Percentiles rank a stretch among this genome's conserved stretches.
phyloP scores from a whole-genome alignment of 2,797 vertebrate species.

The Enteromius argenteus region DNA sequence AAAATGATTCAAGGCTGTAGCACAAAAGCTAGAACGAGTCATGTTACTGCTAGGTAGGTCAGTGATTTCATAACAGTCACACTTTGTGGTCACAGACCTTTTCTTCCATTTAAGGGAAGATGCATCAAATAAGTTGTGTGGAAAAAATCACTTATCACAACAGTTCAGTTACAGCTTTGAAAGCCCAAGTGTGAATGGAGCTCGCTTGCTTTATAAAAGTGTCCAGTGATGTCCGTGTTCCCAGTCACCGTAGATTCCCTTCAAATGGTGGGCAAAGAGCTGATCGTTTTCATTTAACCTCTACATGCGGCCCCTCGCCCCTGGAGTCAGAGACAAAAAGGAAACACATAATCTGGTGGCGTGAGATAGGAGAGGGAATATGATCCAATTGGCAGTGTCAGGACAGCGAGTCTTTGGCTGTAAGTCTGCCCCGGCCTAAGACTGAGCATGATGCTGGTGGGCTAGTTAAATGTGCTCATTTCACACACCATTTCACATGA shows the following conservation, averaged over 20 bases:
- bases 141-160: slow-evolving; percentile 16
- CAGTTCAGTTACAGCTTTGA: background rate
- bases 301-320: slow-evolving; percentile 32
- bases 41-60: slow-evolving; percentile 16
- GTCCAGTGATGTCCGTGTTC: slow-evolving; percentile 11
- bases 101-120: slow-evolving; percentile 24
- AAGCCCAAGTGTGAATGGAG: slow-evolving; percentile 2
- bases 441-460: slow-evolving; percentile 76
- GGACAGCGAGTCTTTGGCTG: slow-evolving; percentile 69
- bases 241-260: slow-evolving; percentile 23
- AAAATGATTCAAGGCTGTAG: background rate
- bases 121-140: background rate
- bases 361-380: slow-evolving; percentile 14
- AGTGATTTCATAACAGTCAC: slow-evolving; percentile 23
- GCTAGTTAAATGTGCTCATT: slow-evolving; percentile 82
- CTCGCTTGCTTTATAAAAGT: background rate
- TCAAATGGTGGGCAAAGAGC: slow-evolving; percentile 31
- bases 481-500: slow-evolving; percentile 82
- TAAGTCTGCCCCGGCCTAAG: slow-evolving; percentile 67
- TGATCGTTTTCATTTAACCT: slow-evolving; percentile 42
- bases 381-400: slow-evolving; percentile 64
- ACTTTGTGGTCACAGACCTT: background rate
- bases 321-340: slow-evolving; percentile 44
- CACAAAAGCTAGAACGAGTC: slow-evolving; percentile 3
- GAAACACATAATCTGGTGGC: slow-evolving; percentile 42